Percentiles rank a stretch among this genome's conserved stretches.
These are phyloP conservation scores for Anarsia innoxiella DNA, from an alignment of 2,888 invertebrate genomes.

Conservation along the genomic window DNA sequence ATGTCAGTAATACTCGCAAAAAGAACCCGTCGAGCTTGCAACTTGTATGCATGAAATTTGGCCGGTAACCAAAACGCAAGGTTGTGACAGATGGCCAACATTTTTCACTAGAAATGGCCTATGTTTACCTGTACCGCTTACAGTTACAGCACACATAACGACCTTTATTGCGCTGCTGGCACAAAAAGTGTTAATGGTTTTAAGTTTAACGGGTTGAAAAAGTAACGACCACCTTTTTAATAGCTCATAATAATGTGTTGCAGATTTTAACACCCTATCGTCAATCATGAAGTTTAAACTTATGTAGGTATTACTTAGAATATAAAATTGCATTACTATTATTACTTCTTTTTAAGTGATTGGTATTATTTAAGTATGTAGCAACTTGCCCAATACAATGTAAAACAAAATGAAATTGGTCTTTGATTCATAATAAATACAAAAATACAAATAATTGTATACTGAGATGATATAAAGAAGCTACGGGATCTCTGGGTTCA, in stretches of 20 bases:
- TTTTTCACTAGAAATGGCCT: constrained; percentile 18
- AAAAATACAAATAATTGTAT: too few relatives aligned
- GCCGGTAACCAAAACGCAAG: constrained; percentile 8
- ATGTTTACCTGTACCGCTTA: constrained; percentile 7
- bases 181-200: neutral
- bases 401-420: too few relatives aligned
- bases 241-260: neutral
- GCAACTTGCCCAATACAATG: too few relatives aligned
- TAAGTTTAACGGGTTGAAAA: neutral
- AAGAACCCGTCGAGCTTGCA: constrained; percentile 5
- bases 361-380: too few relatives aligned
- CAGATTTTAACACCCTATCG: too few relatives aligned
- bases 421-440: too few relatives aligned
- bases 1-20: neutral
- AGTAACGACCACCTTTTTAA: neutral
- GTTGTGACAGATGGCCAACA: constrained; percentile 11
- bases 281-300: too few relatives aligned
- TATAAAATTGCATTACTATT: too few relatives aligned
- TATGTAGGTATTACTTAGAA: too few relatives aligned
- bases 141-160: neutral
- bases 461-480: too few relatives aligned
- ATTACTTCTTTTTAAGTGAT: too few relatives aligned
- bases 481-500: too few relatives aligned
- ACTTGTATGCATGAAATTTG: constrained; percentile 13
- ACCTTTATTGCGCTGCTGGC: neutral